Base-by-base conservation (phyloP, 2,797 vertebrate species). In the Fistularia commersonii region DNA sequence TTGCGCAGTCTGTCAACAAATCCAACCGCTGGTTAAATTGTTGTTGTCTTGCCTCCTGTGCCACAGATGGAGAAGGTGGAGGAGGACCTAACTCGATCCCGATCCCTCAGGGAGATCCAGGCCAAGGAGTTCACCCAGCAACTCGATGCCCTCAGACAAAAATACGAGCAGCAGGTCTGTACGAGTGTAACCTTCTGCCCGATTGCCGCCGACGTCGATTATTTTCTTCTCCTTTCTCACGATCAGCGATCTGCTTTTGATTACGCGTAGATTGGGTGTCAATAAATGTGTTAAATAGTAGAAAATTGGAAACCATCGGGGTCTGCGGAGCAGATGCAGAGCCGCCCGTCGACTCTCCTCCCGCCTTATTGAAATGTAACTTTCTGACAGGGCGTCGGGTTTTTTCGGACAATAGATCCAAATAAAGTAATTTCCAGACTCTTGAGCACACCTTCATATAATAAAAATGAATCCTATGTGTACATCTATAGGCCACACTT, bases 61-160 rank as follows among this genome's bases (percentile, higher is more conserved):
- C 6, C 78, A 6, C 58, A 98, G 96, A 96, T 98, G 93, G 92
- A 93, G 83, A 95, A 91, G 55, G 93, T 98, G 15, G 94, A 96
- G 77, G 90, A 91, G 55, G 94, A 98, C 82, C 88, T 99, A 63
- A 87, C 70, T 48, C 89, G 82, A 66, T 96, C 94, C 66, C 96
- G 93, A 86, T 88, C 79, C 8, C 89, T 97, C 7, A 89, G 95
- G 61, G 95, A 98, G 81, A 94, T 92, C 48, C 96, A 98, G 67
- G 88, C 90, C 36, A 90, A 92, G 71, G 94, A 98, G 72, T 97
- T 92, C 75, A 81, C 89, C 6, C 76, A 89, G 74, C 94, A 96
- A 46, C 69, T 95, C 14, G 92, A 95, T 10, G 90, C 92, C 2
- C 78, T 94, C 34, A 89, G 87, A 66, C 87, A 92, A 54, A 90